Conservation (phyloP, 1,140 invertebrate genomes). For the Achroia grisella region DNA sequence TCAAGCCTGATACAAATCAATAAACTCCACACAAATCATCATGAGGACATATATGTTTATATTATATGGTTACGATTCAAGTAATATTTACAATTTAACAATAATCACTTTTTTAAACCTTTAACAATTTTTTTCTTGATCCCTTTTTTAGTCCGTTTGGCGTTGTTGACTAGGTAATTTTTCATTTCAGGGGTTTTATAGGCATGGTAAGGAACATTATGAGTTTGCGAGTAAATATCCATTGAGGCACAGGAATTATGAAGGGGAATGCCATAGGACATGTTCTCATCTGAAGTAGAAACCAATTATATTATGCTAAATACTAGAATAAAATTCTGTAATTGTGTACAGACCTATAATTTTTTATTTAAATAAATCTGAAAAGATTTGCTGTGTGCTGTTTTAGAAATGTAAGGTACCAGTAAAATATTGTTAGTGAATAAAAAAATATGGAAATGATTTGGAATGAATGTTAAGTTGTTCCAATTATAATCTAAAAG, state of each 20-base stretch:
- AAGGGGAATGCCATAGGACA: slow-evolving; percentile 33
- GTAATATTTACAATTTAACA: slow-evolving; percentile 19
- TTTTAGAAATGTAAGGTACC: no score
- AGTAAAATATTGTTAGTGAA: no score
- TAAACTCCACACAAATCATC: no score
- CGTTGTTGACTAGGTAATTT: slow-evolving; percentile 26
- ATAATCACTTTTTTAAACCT: no score
- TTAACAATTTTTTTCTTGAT: slow-evolving; percentile 1
- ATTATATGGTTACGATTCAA: no score
- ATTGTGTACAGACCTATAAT: no score
- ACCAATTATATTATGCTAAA: neutral
- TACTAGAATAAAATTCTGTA: no score
- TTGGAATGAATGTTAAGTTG: no score
- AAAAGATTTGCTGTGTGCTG: no score
- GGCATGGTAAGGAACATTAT: slow-evolving; percentile 7
- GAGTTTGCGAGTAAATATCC: slow-evolving; percentile 36
- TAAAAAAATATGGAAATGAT: no score
- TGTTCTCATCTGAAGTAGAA: slow-evolving; percentile 37
- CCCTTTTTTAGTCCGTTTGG: slow-evolving; percentile 11
- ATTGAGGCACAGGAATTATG: slow-evolving; percentile 50
- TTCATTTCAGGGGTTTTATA: neutral
- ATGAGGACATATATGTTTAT: no score
- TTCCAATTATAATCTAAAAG: slow-evolving; percentile 7
- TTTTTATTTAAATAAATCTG: no score
- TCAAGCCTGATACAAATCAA: slow-evolving; percentile 8